phyloP scores from a whole-genome alignment of 2,113 vertebrate species.

The Forbesichthys papilliferus region DNA sequence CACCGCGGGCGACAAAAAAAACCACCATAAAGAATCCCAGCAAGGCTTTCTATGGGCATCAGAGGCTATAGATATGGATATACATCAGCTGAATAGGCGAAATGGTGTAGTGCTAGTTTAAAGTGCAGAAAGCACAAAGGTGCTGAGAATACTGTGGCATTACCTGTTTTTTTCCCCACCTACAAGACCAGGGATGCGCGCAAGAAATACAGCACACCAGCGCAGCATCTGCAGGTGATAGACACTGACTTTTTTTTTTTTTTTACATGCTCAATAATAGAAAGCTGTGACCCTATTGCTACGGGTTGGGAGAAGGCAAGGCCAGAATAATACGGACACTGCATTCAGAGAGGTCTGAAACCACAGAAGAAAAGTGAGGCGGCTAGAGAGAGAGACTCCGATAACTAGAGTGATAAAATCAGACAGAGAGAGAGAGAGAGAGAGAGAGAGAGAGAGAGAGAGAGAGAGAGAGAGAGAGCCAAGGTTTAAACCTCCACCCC shows the following conservation, averaged over 20 bases:
- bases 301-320: conserved; percentile 38
- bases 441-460: conserved; percentile 8
- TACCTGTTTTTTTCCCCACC: conserved; percentile 26
- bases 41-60: conserved; percentile 42
- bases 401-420: not conserved
- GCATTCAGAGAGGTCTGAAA: conserved; percentile 62
- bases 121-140: conserved; percentile 35
- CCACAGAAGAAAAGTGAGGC: conserved; percentile 34
- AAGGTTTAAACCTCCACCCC: conserved; percentile 60
- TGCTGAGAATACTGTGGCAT: conserved; percentile 5
- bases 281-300: conserved; percentile 12
- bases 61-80: conserved; percentile 40
- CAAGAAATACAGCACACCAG: conserved; percentile 11
- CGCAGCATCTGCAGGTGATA: conserved; percentile 20
- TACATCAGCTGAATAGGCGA: conserved; percentile 50
- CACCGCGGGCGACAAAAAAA: conserved; percentile 39
- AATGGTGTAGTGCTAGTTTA: conserved; percentile 25
- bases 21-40: conserved; percentile 56
- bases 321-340: conserved; percentile 46
- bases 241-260: not conserved
- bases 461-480: conserved; percentile 31
- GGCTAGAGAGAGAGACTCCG: conserved; percentile 33
- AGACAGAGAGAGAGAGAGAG: conserved; percentile 18
- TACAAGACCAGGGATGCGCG: conserved; percentile 22
- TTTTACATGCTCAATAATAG: conserved; percentile 23